Evolutionary conservation across 1,140 invertebrate genomes (phyloP), one percentile per base, ranked within the genome.

Genomic region (Andricus grossulariae): DNA sequence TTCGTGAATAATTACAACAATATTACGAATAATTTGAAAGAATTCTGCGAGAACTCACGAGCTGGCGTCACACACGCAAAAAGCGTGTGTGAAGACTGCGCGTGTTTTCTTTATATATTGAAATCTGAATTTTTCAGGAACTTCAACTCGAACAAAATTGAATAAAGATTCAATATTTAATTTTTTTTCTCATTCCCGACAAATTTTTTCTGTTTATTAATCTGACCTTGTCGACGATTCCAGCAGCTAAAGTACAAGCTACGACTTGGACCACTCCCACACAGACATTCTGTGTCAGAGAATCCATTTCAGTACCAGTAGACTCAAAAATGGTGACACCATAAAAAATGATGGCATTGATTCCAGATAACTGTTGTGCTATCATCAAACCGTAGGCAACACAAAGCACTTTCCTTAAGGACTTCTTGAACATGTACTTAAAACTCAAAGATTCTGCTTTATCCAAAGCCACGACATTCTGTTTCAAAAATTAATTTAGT

Each of bases 261-360:
- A 94, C 54, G 11, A 97, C 93, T 88, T 96, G 95, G 21, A 97
- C 94, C 19, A 91, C 87, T 1, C 95, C 96, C 19, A 97, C 92
- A 72, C 97, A 92, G 57, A 97, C 92, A 54, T 93, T 88, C 16
- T 89, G 84, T 6, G 89, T 21, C 60, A 88, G 82, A 2, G 91
- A 78, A 73, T 92, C 85, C 21, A 94, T 76, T 12, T 83, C 75
- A 25, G 88, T 87, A 25, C 92, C 92, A 71, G 93, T 92, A 66
- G 78, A 74, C 74, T 83, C 76, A 85, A 95, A 94, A 66, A 95
- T 93, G 71, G 86, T 86, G 25, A 91, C 92, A 1, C 92, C 91
- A 84, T 94, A 94, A 85, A 93, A 93, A 80, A 94, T 92, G 55
- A 94, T 91, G n/a, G 93, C 93, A 79, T 93, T 93, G 73, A 93